Conservation (phyloP, 2,797 vertebrate genomes). For the Philypnodon macrostomus region DNA sequence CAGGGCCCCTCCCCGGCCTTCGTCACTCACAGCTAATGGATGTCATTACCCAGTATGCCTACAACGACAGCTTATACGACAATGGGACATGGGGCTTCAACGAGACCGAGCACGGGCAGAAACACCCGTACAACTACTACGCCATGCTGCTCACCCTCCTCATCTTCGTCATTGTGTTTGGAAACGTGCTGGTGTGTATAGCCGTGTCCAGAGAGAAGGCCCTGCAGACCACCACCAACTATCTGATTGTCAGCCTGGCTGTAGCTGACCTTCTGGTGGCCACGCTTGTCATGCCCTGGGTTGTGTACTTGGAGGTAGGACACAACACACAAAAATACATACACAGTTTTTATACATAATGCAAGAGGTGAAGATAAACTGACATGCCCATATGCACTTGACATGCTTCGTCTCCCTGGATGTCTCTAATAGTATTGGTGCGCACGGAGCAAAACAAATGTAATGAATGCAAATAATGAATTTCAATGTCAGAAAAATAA, state of each 20-base stretch:
- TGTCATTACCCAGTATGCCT: slow-evolving; percentile 89
- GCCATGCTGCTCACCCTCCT: slow-evolving; percentile 95
- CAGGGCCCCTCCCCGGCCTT: slow-evolving; percentile 70
- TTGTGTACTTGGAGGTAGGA: slow-evolving; percentile 90
- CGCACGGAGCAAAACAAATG: neutral
- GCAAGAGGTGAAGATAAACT: slow-evolving; percentile 3
- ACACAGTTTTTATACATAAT: slow-evolving; percentile 8
- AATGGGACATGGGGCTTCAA: slow-evolving; percentile 86
- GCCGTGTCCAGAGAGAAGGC: slow-evolving; percentile 94
- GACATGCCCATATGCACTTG: slow-evolving; percentile 1
- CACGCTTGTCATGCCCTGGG: slow-evolving; percentile 97
- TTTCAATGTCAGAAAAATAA: neutral
- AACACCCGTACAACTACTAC: slow-evolving; percentile 93
- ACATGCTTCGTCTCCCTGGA: neutral
- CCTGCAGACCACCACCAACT: slow-evolving; percentile 98
- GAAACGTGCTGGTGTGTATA: slow-evolving; percentile 97
- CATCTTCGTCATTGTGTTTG: slow-evolving; percentile 95
- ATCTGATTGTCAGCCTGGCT: slow-evolving; percentile 95
- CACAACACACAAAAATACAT: neutral
- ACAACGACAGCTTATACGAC: slow-evolving; percentile 81
- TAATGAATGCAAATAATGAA: neutral
- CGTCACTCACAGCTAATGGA: slow-evolving; percentile 86
- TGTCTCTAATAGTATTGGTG: neutral
- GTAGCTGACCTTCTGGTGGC: slow-evolving; percentile 97
- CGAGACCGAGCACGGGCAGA: slow-evolving; percentile 71